Conservation (phyloP, 2,888 invertebrate genomes). For the Heterodera filipjevi region DNA sequence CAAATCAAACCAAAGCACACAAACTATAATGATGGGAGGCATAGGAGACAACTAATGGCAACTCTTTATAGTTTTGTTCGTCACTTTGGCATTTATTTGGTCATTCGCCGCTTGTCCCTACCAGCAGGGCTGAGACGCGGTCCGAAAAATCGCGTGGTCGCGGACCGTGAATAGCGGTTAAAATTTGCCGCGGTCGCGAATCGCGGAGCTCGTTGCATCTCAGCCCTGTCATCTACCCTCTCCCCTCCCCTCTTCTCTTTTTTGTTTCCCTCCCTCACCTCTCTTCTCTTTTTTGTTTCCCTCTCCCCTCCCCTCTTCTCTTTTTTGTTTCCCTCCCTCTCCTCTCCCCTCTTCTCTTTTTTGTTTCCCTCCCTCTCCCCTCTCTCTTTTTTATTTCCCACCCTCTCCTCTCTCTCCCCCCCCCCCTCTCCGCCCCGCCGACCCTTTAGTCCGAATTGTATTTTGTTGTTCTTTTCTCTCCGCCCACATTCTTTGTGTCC, state of each 20-base stretch:
- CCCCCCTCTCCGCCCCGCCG: background rate
- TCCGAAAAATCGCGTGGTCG: too few relatives aligned
- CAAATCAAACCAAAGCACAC: background rate
- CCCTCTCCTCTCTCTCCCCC: background rate
- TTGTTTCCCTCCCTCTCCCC: background rate
- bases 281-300: background rate
- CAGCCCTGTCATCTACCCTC: too few relatives aligned
- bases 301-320: background rate
- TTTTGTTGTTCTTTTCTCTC: conserved; percentile 3
- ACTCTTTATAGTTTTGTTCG: background rate
- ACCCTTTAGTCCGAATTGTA: background rate
- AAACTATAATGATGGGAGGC: background rate
- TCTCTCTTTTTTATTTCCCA: background rate
- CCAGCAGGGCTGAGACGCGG: too few relatives aligned
- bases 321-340: background rate
- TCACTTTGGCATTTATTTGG: background rate
- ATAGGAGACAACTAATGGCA: background rate
- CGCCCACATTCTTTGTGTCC: background rate
- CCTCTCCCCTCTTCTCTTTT: background rate
- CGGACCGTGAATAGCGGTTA: too few relatives aligned
- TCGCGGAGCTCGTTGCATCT: too few relatives aligned
- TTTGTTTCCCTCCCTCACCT: background rate
- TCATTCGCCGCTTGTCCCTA: background rate
- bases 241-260: too few relatives aligned
- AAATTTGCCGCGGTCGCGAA: too few relatives aligned